Evolutionary conservation across 1,140 invertebrate species (phyloP), one percentile per base, ranked within the genome.

Genomic region (Drosophila takahashii): DNA sequence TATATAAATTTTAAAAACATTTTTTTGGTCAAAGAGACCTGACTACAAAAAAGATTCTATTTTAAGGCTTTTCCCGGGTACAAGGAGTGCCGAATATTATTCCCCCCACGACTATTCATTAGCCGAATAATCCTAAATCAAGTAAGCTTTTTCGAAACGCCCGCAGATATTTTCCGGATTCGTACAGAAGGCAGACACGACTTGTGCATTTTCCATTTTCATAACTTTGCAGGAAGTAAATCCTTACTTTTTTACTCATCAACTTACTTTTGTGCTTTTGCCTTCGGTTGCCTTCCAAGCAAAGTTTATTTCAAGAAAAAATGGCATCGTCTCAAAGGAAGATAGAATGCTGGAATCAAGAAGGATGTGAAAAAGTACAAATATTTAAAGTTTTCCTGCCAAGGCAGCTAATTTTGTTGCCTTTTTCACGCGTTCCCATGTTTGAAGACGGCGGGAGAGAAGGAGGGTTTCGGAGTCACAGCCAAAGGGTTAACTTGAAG

Each of bases 191-290:
- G 57, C 62, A 69, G 74, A 90, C 86, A 90, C 86, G 86, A 90
- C 86, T 90, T 90, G 85, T 90, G 86, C 85, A 90, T 90, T 90
- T 85, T 86, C 74, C 83, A 86, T 66, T 56, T 75, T 69, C 78
- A 86, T 87, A 86, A 86, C 83, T 86, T 87, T 81, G 70, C 16
- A 66, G 74, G 34, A 62, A 86, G 76, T 72, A 78, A 86, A 81
- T 86, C 50, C 32, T 22, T 61, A 54, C 48, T 80, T 69, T 69
- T 47, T 41, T 45, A 22, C 22, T 22, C 48, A 58, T 58, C 58
- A 61, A 65, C 42, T 48, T 56, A 8, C 22, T 37, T 52, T 42
- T 9, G 3, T 27, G 18, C 29, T 5, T 41, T 16, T 32, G 36
- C 29, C 51, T 11, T 29, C 13, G 26, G 36, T 18, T 27, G 57